These are phyloP conservation scores for Pyralis farinalis DNA, from an alignment of 2,888 invertebrate species.

Conservation along the genomic window DNA sequence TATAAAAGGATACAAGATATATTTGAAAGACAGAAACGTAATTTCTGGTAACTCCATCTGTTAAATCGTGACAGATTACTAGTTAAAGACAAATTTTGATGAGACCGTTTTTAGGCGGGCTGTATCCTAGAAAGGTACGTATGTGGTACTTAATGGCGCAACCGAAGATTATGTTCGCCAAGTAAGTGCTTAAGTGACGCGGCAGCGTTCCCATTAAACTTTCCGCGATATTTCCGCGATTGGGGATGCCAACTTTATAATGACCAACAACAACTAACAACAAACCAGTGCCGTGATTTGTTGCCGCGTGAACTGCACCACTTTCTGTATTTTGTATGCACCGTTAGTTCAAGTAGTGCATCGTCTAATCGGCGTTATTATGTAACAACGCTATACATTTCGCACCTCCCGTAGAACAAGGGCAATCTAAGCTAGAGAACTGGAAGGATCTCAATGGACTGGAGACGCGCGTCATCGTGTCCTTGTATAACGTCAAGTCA, in stretches of 20 bases:
- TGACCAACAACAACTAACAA: conserved; percentile 14
- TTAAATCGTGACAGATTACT: too few species aligned
- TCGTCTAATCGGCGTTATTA: neutral
- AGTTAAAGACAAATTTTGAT: too few species aligned
- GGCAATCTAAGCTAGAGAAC: too few species aligned
- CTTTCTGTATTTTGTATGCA: conserved; percentile 3
- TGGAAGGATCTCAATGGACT: too few species aligned
- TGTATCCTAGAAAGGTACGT: too few species aligned
- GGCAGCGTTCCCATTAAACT: conserved; percentile 14
- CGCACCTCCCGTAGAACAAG: too few species aligned
- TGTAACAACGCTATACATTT: too few species aligned
- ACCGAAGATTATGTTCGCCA: conserved; percentile 1
- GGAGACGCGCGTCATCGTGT: neutral
- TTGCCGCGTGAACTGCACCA: conserved; percentile 6
- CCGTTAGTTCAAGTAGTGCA: neutral
- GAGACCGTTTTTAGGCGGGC: too few species aligned
- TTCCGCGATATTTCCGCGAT: conserved; percentile 15
- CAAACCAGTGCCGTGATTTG: conserved; percentile 22
- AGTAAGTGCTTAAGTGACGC: conserved; percentile 1
- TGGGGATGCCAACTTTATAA: conserved; percentile 20
- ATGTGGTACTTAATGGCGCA: neutral
- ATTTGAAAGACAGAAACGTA: too few species aligned
- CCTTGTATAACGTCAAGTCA: neutral
- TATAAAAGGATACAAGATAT: too few species aligned
- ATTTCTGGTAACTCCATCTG: too few species aligned